Evolutionary conservation across 2,797 vertebrate genomes (phyloP).

Genomic region (Erethizon dorsatum): DNA sequence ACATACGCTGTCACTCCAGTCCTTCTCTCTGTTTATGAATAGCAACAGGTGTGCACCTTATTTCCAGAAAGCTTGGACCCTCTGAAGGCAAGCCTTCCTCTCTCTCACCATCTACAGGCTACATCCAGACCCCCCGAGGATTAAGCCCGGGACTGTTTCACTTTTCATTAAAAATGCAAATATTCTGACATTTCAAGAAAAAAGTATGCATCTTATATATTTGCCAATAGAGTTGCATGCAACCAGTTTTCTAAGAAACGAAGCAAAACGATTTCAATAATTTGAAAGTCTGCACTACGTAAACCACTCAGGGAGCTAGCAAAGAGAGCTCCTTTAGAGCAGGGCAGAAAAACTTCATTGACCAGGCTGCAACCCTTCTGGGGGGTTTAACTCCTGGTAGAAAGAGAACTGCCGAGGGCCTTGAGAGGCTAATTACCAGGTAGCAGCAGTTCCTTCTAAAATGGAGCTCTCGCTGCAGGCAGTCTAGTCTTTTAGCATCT

Average conservation of each 20-base stretch:
- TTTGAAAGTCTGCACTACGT: not conserved
- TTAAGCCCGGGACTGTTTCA: not conserved
- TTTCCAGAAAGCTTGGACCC: not conserved
- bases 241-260: conserved; percentile 59
- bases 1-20: not conserved
- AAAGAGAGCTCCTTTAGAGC: conserved; percentile 5
- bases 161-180: conserved; percentile 55
- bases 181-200: conserved; percentile 6
- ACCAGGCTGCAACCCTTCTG: conserved; percentile 15
- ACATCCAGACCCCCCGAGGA: not conserved
- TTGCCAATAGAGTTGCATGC: not conserved
- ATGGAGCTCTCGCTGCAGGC: conserved; percentile 63
- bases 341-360: conserved; percentile 40
- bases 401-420: conserved; percentile 52
- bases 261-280: not conserved
- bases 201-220: not conserved
- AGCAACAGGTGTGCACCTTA: not conserved
- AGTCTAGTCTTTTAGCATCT: conserved; percentile 67
- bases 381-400: conserved; percentile 29
- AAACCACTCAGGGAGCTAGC: not conserved
- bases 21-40: not conserved
- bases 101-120: not conserved
- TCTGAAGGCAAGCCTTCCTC: not conserved
- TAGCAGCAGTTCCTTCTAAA: conserved; percentile 67
- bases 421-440: conserved; percentile 69